Evolutionary conservation across 1,140 invertebrate genomes (phyloP).

Genomic region (Atta colombica): DNA sequence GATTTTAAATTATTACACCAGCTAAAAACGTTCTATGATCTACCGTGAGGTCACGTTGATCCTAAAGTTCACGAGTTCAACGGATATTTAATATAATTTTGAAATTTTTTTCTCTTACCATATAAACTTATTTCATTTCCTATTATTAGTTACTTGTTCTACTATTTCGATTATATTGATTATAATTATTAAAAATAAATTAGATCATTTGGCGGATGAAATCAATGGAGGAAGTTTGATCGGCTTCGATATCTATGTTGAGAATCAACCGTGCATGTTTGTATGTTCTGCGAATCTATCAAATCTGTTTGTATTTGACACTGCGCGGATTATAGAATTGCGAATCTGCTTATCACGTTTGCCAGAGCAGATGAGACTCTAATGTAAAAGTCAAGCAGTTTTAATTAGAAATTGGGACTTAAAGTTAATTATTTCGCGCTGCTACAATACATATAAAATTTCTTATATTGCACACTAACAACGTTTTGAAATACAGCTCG

Average conservation of each 20-base stretch:
- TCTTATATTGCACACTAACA: neutral
- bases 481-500: neutral
- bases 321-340: constrained; percentile 29
- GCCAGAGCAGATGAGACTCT: constrained; percentile 22
- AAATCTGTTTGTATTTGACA: constrained; percentile 40
- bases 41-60: neutral
- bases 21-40: neutral
- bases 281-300: constrained; percentile 43
- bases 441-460: neutral
- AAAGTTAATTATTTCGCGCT: neutral
- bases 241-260: constrained; percentile 1
- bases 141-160: neutral
- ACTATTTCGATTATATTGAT: neutral
- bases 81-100: neutral
- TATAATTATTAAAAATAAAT: neutral
- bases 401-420: neutral
- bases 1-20: neutral
- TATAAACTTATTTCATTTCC: neutral
- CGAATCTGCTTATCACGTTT: constrained; percentile 36
- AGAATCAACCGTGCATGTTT: constrained; percentile 13
- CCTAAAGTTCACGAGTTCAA: neutral
- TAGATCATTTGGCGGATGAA: neutral
- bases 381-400: constrained; percentile 31
- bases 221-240: constrained; percentile 26
- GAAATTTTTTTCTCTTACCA: neutral